Evolutionary conservation across 2,888 invertebrate genomes (phyloP).

Genomic region (Microdon myrmicae): DNA sequence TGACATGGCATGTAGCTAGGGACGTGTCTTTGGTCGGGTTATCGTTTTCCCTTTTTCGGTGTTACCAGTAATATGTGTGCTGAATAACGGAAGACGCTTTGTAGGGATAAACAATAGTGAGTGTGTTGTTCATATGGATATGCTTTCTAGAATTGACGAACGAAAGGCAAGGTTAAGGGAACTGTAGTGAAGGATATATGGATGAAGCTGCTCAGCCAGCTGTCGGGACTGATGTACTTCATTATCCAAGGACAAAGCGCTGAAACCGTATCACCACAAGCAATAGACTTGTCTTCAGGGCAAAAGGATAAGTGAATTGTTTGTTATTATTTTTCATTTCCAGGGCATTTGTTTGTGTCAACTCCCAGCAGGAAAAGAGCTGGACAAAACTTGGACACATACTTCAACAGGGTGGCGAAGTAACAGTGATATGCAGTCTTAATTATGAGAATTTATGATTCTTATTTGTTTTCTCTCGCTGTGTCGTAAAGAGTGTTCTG

Average conservation of each 20-base stretch:
- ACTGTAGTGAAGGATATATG: conserved; percentile 21
- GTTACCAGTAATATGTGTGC: conserved; percentile 16
- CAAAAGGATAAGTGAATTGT: conserved; percentile 43
- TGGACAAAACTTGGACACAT: too few relatives aligned
- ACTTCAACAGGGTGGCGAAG: too few relatives aligned
- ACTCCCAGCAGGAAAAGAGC: too few relatives aligned
- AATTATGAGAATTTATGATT: too few relatives aligned
- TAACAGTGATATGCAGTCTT: too few relatives aligned
- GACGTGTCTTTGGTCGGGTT: conserved; percentile 41
- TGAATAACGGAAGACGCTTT: conserved; percentile 20
- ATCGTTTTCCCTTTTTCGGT: conserved; percentile 11
- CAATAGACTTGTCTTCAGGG: conserved; percentile 1
- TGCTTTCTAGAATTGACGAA: conserved; percentile 26
- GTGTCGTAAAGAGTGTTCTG: too few relatives aligned
- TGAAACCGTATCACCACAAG: conserved; percentile 8
- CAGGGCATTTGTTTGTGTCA: conserved; percentile 9
- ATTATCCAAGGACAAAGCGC: conserved; percentile 43
- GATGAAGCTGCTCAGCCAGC: conserved; percentile 45
- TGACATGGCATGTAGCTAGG: conserved; percentile 38
- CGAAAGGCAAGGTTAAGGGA: conserved; percentile 1
- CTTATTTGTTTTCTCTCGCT: too few relatives aligned
- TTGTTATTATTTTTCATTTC: conserved; percentile 41
- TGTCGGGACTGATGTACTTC: conserved; percentile 47
- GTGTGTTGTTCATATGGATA: conserved; percentile 17
- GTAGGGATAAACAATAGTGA: conserved; percentile 12